phyloP scores from a whole-genome alignment of 2,888 invertebrate genomes.

The Himalopsyche tibetana region DNA sequence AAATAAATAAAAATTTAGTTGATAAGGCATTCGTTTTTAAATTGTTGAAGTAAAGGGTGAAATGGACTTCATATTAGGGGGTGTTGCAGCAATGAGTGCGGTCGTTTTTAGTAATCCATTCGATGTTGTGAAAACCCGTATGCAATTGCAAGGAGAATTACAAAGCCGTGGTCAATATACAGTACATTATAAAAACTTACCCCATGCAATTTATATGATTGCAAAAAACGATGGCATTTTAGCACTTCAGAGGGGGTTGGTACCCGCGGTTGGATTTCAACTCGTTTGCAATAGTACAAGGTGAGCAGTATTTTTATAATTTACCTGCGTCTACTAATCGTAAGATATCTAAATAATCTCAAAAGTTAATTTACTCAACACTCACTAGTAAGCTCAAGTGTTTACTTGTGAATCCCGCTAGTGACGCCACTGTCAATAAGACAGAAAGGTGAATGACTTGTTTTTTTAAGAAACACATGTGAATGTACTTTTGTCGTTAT shows the following conservation, averaged over 20 bases:
- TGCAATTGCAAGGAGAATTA: constrained; percentile 84
- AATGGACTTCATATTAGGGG: constrained; percentile 81
- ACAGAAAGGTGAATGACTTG: too few species aligned
- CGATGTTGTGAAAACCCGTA: constrained; percentile 83
- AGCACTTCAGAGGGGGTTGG: constrained; percentile 80
- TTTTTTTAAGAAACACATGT: too few species aligned
- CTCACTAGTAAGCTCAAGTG: too few species aligned
- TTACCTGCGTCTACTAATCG: neutral
- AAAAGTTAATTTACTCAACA: too few species aligned
- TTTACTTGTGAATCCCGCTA: too few species aligned
- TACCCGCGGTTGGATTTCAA: constrained; percentile 82
- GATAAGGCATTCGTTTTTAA: neutral
- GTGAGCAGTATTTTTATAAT: constrained; percentile 43
- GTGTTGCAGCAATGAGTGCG: constrained; percentile 78
- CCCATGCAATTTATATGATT: constrained; percentile 81
- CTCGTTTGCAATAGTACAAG: constrained; percentile 68
- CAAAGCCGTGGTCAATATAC: constrained; percentile 78
- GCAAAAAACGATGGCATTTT: constrained; percentile 80
- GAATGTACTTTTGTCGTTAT: too few species aligned
- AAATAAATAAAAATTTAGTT: neutral
- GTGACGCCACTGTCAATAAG: too few species aligned
- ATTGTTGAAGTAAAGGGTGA: neutral
- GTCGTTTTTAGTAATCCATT: constrained; percentile 82
- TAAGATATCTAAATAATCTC: too few species aligned
- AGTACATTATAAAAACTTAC: constrained; percentile 78